phyloP scores from a whole-genome alignment of 2,888 invertebrate genomes.

The Apamea crenata region DNA sequence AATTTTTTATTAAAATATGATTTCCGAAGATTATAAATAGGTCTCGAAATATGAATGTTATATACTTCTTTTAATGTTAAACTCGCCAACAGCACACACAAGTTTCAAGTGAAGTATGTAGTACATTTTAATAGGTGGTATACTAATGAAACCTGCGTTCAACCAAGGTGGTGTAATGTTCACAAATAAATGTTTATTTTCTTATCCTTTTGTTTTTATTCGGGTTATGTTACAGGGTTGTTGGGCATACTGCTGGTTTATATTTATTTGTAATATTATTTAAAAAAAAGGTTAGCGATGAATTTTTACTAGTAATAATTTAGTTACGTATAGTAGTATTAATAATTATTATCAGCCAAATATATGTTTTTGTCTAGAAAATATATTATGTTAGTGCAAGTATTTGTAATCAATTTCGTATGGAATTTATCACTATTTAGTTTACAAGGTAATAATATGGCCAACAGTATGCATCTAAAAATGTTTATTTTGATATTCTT shows the following conservation, averaged over 20 bases:
- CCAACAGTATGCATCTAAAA: slow-evolving; percentile 19
- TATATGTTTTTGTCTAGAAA: background rate
- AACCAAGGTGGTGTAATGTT: slow-evolving; percentile 56
- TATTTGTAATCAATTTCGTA: slow-evolving; percentile 3
- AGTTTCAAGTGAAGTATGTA: slow-evolving; percentile 7
- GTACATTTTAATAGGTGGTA: slow-evolving; percentile 33
- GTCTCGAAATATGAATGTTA: slow-evolving; percentile 17
- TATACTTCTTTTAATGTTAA: background rate
- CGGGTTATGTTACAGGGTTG: slow-evolving; percentile 69
- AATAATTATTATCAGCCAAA: background rate
- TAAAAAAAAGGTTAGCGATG: no score
- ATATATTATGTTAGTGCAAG: background rate
- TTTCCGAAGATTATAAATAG: background rate
- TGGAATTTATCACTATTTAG: background rate
- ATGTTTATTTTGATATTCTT: slow-evolving; percentile 44
- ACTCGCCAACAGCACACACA: slow-evolving; percentile 53
- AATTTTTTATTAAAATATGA: slow-evolving; percentile 21
- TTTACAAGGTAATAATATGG: background rate
- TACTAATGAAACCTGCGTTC: slow-evolving; percentile 40
- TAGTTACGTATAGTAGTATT: background rate
- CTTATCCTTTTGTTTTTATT: slow-evolving; percentile 73
- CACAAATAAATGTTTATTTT: slow-evolving; percentile 77
- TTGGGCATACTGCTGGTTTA: slow-evolving; percentile 24
- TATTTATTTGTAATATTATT: slow-evolving; percentile 20
- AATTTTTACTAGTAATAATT: background rate